Conservation (phyloP, 2,888 invertebrate genomes). For the Abrostola triplasia region DNA sequence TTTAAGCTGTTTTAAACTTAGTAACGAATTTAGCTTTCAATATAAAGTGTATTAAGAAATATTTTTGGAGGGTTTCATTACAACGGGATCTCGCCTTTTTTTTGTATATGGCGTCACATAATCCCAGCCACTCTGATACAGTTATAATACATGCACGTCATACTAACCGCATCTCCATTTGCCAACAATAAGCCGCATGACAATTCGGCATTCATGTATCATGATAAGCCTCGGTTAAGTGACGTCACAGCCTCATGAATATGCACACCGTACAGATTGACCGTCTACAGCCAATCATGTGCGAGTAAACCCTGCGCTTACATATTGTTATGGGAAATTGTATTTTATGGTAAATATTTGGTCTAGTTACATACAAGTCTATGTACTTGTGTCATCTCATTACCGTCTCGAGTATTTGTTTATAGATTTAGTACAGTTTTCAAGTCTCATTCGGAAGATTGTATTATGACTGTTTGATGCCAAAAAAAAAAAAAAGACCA, state of each 20-base stretch:
- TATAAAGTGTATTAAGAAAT: no score
- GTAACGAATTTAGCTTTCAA: no score
- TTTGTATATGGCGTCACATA: not conserved
- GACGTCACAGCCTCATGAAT: conserved; percentile 53
- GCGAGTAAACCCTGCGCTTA: conserved; percentile 35
- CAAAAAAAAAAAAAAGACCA: no score
- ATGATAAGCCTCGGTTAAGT: conserved; percentile 49
- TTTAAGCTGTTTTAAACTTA: not conserved
- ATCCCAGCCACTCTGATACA: conserved; percentile 8
- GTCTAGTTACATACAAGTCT: not conserved
- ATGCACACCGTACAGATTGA: conserved; percentile 53
- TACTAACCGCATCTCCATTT: conserved; percentile 28
- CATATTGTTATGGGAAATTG: conserved; percentile 38
- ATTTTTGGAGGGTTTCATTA: no score
- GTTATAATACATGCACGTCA: conserved; percentile 10
- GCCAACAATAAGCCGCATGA: conserved; percentile 27
- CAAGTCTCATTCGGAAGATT: no score
- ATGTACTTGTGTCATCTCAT: not conserved
- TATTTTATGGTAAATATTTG: conserved; percentile 28
- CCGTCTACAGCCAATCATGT: conserved; percentile 48
- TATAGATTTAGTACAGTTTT: no score
- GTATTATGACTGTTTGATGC: no score
- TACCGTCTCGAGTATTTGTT: not conserved
- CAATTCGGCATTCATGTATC: conserved; percentile 48
- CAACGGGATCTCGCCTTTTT: no score